Percentiles rank a stretch among this genome's conserved stretches.
Evolutionary conservation across 2,113 vertebrate species (phyloP).

Genomic region (Amia ocellicauda): DNA sequence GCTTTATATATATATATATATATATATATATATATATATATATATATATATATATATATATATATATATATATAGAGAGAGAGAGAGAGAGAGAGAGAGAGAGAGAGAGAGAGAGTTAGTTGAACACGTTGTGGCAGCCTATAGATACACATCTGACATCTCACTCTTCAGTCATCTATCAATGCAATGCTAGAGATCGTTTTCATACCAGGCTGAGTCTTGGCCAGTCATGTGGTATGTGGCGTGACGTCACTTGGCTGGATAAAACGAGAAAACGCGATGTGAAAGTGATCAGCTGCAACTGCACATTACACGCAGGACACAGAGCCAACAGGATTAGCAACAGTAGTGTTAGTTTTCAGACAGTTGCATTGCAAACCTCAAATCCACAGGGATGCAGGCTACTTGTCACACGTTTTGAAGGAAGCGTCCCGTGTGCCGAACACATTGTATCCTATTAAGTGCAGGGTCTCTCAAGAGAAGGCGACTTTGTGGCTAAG

Average conservation of each 20-base stretch:
- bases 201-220: constrained; percentile 18
- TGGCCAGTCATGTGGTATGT: constrained; percentile 35
- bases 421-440: not conserved
- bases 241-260: constrained; percentile 43
- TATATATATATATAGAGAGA: too few species aligned
- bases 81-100: too few species aligned
- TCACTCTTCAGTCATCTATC: not conserved
- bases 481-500: not conserved
- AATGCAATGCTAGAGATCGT: not conserved
- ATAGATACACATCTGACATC: too few species aligned
- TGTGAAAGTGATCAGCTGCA: constrained; percentile 26
- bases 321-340: not conserved
- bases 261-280: constrained; percentile 41
- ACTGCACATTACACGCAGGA: constrained; percentile 14
- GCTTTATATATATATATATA: too few species aligned
- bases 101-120: too few species aligned
- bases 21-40: too few species aligned
- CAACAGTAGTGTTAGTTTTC: too few species aligned
- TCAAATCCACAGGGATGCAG: too few species aligned
- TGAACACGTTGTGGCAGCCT: too few species aligned
- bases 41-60: too few species aligned
- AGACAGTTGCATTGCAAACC: too few species aligned
- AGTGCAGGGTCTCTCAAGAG: not conserved
- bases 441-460: not conserved
- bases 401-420: too few species aligned